Evolutionary conservation across 2,888 invertebrate genomes (phyloP), one percentile per base, ranked within the genome.

Genomic region (Cosmorhoe ocellata): DNA sequence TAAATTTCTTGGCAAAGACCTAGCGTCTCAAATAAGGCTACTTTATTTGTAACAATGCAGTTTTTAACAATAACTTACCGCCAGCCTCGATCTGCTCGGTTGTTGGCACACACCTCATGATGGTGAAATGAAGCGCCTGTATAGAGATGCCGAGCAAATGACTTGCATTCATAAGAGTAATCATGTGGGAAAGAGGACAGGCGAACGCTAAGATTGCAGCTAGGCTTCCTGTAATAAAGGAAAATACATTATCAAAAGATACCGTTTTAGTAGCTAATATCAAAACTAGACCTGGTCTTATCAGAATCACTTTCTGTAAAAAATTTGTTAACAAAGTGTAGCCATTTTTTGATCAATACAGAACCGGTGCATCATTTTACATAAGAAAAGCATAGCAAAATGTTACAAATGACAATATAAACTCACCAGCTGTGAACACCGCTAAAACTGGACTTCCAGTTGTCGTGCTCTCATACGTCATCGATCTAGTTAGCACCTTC

Each of bases 361-460:
- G n/a, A n/a, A n/a, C 18, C 18, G 18, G 2, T 18, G 18, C 18
- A 18, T 18, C 18, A 18, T 18, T 18, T n/a, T n/a, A n/a, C n/a
- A n/a, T n/a, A n/a, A n/a, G n/a, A n/a, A n/a, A n/a, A n/a, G n/a
- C n/a, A n/a, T n/a, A n/a, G n/a, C n/a, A n/a, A n/a, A n/a, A n/a
- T n/a, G n/a, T n/a, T n/a, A n/a, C n/a, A n/a, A n/a, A n/a, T n/a
- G n/a, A n/a, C n/a, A n/a, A n/a, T n/a, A n/a, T n/a, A n/a, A n/a
- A 45, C 74, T 56, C 64, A 92, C 92, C 92, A 67, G 92, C 92
- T 46, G 92, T 92, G 65, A 93, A 92, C 27, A 93, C 92, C n/a
- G 93, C 93, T 18, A 93, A 69, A 1, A 93, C 91, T 1, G 92
- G 93, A 55, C 92, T 93, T 24, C 93, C 93, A 34, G 93, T 93